Base-by-base conservation (phyloP, 2,888 invertebrate genomes). In the Andrena bucephala region DNA sequence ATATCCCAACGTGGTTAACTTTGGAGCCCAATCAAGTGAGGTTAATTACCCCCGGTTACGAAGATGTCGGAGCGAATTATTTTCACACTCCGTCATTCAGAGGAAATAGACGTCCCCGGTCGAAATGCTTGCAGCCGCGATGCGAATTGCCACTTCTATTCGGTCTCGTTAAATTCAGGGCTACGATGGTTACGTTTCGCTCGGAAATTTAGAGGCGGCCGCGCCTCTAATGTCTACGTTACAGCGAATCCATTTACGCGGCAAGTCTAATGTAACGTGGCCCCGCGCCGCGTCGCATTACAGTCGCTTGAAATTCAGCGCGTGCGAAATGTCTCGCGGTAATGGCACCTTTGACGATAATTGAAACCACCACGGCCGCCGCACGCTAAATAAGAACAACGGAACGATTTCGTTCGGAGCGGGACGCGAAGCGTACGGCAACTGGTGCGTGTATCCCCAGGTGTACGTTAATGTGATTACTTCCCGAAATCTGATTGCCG, bases 251-350 rank as follows among this genome's bases (percentile, higher is more conserved):
- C 73, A 80, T 81, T 81, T 81, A 73, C 81, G 63, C 73, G 81
- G 69, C 81, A 81, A 59, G 68, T 81, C 81, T 65, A 81, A 81
- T 66, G 81, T 69, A 81, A 81, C 65, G 81, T 74, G 69, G 69
- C 65, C 59, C 20, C n/a, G 54, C 52, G 79, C 80, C 71, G 79
- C 62, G 54, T 52, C 20, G 57, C 54, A 79, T 81, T 81, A 81
- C 48, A 72, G 67, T 57, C 16, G 67, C 48, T 57, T 29, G 81
- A 80, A 71, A 80, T 73, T 81, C 68, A 59, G 20, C 63, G 16
- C 10, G 68, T 68, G 68, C 73, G 81, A 73, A 73, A 59, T 81
- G 68, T 68, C 62, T 50, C 52, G 57, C n/a, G 59, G 33, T 68
- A 79, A 72, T 72, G 81, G 72, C 50, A 36, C 65, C 82, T 66